Conservation (phyloP, 2,113 vertebrate genomes). For the Indicator indicator region DNA sequence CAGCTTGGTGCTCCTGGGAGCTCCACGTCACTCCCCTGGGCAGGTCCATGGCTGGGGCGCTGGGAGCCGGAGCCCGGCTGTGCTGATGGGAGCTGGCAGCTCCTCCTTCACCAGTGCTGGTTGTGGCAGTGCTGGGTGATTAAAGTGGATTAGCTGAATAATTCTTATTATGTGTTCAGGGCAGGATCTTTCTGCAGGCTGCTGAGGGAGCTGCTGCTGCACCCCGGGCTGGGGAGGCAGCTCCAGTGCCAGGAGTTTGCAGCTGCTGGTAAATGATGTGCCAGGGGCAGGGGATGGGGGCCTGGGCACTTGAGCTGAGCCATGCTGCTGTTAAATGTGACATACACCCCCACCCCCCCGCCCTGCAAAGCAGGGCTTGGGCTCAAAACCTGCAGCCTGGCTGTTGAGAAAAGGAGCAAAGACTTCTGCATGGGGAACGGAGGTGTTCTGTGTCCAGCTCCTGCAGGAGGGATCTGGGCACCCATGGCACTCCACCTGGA, state of each 20-base stretch:
- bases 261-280: neutral
- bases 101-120: slow-evolving; percentile 62
- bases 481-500: neutral
- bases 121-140: slow-evolving; percentile 51
- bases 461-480: neutral
- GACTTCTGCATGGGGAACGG: neutral
- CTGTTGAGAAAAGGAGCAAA: neutral
- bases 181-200: slow-evolving; percentile 33
- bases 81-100: slow-evolving; percentile 64
- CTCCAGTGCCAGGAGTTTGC: accelerated
- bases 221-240: neutral
- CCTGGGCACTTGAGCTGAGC: accelerated
- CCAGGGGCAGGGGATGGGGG: accelerated
- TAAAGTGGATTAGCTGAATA: slow-evolving; percentile 68
- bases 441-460: neutral
- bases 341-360: too few relatives aligned
- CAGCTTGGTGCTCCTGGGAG: neutral
- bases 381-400: neutral
- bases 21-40: neutral
- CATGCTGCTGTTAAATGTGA: neutral
- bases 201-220: neutral
- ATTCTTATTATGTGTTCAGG: slow-evolving; percentile 58
- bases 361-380: neutral
- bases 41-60: neutral
- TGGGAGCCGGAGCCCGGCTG: neutral